Evolutionary conservation across 2,888 invertebrate species (phyloP).

Genomic region (Pristionchus exspectatus): DNA sequence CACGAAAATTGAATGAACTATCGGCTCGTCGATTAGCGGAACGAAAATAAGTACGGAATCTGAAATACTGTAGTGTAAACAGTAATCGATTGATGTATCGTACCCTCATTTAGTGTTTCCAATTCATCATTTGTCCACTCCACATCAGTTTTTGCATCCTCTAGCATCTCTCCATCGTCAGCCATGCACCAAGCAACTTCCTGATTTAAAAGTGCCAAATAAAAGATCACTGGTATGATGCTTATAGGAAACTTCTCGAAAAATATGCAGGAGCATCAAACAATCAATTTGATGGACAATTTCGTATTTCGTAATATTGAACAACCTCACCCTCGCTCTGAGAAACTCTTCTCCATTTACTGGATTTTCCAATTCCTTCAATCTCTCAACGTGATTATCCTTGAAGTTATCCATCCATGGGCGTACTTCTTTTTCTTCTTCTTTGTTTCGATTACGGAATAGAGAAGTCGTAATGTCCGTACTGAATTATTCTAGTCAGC

Average conservation of each 20-base stretch:
- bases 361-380: constrained; percentile 25
- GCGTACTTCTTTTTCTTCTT: background rate
- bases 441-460: background rate
- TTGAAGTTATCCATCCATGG: constrained; percentile 45
- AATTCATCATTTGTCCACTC: constrained; percentile 42
- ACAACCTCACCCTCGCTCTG: background rate
- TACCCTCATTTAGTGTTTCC: background rate
- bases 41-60: background rate
- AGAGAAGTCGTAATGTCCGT: background rate
- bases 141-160: constrained; percentile 23
- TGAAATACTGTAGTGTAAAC: background rate
- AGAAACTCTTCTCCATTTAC: background rate
- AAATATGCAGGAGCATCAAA: too few species aligned
- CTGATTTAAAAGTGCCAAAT: background rate
- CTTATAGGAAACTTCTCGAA: too few species aligned
- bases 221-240: too few species aligned
- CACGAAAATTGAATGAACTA: constrained; percentile 35
- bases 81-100: background rate
- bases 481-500: background rate
- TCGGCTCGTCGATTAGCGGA: background rate
- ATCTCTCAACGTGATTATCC: constrained; percentile 36
- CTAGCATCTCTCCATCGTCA: constrained; percentile 50
- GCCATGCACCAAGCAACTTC: constrained; percentile 16
- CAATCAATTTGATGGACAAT: too few species aligned
- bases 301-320: too few species aligned